phyloP scores from a whole-genome alignment of 2,888 invertebrate genomes.

The Aricia artaxerxes region DNA sequence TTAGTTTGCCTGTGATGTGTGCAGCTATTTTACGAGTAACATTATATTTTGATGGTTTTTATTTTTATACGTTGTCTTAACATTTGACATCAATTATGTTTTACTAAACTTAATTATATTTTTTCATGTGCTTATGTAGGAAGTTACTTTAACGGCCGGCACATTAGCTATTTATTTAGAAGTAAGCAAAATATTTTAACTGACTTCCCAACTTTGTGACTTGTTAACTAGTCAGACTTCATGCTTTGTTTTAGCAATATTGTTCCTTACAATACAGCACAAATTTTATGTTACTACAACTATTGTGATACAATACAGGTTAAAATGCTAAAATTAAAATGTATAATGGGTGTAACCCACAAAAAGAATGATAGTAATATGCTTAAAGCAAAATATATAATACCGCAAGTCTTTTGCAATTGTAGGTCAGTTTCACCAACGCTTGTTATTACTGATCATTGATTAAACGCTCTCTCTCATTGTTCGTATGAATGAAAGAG shows the following conservation, averaged over 20 bases:
- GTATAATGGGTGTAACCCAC: neutral
- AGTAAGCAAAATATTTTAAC: too few species aligned
- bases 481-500: neutral
- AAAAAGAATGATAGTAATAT: neutral
- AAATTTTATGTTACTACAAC: neutral
- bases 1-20: neutral
- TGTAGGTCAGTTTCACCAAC: neutral
- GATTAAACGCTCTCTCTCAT: neutral
- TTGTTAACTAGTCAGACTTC: neutral
- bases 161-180: neutral
- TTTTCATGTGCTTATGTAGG: neutral
- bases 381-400: slow-evolving; percentile 2
- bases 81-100: neutral
- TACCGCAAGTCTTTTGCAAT: neutral
- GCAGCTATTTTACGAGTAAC: neutral
- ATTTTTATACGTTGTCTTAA: neutral
- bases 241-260: neutral
- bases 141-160: neutral
- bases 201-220: neutral
- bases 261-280: neutral
- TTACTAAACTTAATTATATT: neutral
- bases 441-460: neutral
- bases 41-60: neutral
- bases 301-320: slow-evolving; percentile 19
- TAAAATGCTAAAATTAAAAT: slow-evolving; percentile 8